Base-by-base conservation (phyloP, 2,797 vertebrate genomes). In the Distichodus sexfasciatus region DNA sequence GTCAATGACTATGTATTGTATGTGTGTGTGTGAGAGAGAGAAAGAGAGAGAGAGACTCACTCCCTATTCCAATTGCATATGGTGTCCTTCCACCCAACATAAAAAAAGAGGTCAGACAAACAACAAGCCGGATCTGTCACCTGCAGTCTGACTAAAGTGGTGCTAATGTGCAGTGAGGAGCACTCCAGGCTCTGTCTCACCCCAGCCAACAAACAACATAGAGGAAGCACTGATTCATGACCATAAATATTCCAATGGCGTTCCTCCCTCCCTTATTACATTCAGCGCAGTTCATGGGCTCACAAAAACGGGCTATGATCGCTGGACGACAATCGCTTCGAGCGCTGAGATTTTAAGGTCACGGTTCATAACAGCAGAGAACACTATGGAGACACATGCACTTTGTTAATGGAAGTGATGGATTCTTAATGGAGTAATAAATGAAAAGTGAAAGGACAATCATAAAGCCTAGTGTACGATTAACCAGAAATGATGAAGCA, bases 121-220 rank as follows among this genome's bases (percentile, higher is more conserved):
- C 69, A 54, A 35, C 47, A 41, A 29, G 36, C 17, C 12, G n/a
- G 48, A 54, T 47, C 29, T 59, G 63, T 64, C 69, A 75, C 47
- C 69, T 59, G 29, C 24, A 51, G 43, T 70, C 40, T 68, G 12
- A 58, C 10, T 41, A 19, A 41, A 46, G 6, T 33, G 11, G 19
- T 17, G 26, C 41, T 72, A 70, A 68, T 67, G n/a, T 29, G 51
- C 47, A 21, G 31, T 61, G 31, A 79, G 66, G 74, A 77, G 76
- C 29, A 68, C 81, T 70, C 17, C n/a, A 66, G 73, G 75, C 55
- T 50, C 57, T n/a, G 14, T 62, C 21, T 61, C 57, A 41, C 53
- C 23, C 23, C 12, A 63, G 21, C 14, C 66, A 63, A 53, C 21
- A 23, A 12, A 68, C 2, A 68, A 10, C 44, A 57, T 17, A 69